Conservation (phyloP, 2,888 invertebrate genomes). For the Campaea margaritaria region DNA sequence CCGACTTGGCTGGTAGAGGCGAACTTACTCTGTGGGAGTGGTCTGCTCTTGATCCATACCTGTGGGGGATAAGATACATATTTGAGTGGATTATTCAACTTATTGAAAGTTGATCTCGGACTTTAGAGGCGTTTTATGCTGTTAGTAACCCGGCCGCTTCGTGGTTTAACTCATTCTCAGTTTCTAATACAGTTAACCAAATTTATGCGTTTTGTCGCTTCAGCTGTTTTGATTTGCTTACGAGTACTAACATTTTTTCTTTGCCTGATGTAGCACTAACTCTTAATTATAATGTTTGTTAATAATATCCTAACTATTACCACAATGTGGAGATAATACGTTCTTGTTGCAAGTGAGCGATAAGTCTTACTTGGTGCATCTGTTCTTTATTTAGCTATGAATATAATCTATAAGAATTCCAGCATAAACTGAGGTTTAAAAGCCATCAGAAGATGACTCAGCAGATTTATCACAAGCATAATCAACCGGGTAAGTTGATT, state of each 20-base stretch:
- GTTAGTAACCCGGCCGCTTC: conserved; percentile 9
- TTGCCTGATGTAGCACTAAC: neutral
- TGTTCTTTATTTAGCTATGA: too few relatives aligned
- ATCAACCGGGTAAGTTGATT: conserved; percentile 27
- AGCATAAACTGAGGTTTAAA: too few relatives aligned
- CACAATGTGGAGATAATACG: too few relatives aligned
- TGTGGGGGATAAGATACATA: conserved; percentile 37
- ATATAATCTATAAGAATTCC: too few relatives aligned
- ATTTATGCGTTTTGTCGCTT: neutral
- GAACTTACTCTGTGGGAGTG: conserved; percentile 81
- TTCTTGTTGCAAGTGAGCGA: too few relatives aligned
- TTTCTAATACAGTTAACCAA: conserved; percentile 11
- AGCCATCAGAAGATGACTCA: conserved; percentile 14
- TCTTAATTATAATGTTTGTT: too few relatives aligned
- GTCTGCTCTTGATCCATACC: conserved; percentile 77
- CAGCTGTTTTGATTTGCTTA: neutral
- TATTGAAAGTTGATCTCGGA: neutral
- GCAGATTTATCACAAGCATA: conserved; percentile 24
- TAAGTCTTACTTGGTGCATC: too few relatives aligned
- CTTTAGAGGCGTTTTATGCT: neutral
- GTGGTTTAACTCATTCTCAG: conserved; percentile 11
- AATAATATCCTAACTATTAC: too few relatives aligned
- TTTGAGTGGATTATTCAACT: neutral
- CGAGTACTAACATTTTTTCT: too few relatives aligned
- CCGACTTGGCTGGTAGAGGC: conserved; percentile 76